phyloP scores from a whole-genome alignment of 92 coral and sea anemone species.

The Palythoa grandis region DNA sequence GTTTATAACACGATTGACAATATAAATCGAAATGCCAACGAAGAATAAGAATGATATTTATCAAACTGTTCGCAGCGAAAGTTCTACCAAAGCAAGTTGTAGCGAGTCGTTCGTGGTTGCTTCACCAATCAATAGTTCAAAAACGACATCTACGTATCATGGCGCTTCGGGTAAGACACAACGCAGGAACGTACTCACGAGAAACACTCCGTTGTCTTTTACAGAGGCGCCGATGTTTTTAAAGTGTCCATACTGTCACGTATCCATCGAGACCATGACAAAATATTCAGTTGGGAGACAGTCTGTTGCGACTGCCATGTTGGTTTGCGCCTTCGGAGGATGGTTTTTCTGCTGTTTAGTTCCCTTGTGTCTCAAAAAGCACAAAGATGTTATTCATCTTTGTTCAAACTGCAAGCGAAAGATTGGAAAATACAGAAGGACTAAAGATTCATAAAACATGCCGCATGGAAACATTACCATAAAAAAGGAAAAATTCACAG shows the following conservation, averaged over 20 bases:
- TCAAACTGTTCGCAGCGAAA: neutral
- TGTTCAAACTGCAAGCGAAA: slow-evolving; percentile 23
- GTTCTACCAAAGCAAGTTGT: neutral
- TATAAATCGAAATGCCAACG: neutral
- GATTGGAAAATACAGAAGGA: neutral
- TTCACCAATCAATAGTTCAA: neutral
- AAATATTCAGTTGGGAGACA: slow-evolving; percentile 11
- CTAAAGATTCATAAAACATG: neutral
- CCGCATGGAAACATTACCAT: neutral
- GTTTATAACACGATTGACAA: neutral
- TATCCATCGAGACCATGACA: neutral
- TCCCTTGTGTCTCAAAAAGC: slow-evolving; percentile 7
- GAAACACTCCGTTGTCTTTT: neutral
- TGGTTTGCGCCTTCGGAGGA: slow-evolving; percentile 24
- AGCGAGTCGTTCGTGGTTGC: neutral
- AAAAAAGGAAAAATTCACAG: neutral
- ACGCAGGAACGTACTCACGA: neutral
- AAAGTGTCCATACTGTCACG: slow-evolving; percentile 16
- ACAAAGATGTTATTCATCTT: slow-evolving; percentile 4
- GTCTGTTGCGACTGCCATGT: neutral
- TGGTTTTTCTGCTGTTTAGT: slow-evolving; percentile 16
- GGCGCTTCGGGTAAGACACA: neutral
- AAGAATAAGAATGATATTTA: neutral
- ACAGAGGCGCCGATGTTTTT: neutral
- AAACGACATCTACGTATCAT: neutral